Percentiles rank a stretch among this genome's conserved stretches.
Evolutionary conservation across 2,888 invertebrate genomes (phyloP).

Genomic region (Seira ritae): DNA sequence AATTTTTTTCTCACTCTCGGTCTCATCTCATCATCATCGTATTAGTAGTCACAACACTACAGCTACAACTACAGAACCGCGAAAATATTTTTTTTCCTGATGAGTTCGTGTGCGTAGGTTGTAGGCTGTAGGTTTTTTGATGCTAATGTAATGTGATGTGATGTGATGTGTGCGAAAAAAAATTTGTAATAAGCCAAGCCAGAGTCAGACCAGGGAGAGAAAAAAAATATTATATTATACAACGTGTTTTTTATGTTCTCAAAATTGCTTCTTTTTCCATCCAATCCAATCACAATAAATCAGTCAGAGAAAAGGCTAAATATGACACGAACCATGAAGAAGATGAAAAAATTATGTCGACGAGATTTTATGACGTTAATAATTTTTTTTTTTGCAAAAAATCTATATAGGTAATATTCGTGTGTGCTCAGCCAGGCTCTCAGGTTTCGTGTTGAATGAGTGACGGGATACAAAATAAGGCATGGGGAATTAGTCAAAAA

Average conservation of each 20-base stretch:
- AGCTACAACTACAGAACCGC: too few species aligned
- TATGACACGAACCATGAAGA: slow-evolving; percentile 33
- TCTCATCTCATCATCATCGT: slow-evolving; percentile 10
- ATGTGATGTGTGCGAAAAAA: slow-evolving; percentile 14
- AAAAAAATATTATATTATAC: slow-evolving; percentile 18
- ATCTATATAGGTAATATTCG: slow-evolving; percentile 20
- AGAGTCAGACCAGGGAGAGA: neutral
- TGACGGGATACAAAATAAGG: slow-evolving; percentile 7
- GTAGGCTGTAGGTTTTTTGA: slow-evolving; percentile 24
- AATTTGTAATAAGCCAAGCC: slow-evolving; percentile 15
- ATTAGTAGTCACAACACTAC: too few species aligned
- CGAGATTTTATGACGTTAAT: slow-evolving; percentile 7
- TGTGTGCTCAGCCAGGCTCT: too few species aligned
- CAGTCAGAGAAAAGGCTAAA: slow-evolving; percentile 46
- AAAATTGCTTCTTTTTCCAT: neutral
- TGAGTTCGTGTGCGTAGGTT: neutral
- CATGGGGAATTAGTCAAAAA: neutral
- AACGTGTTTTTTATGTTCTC: neutral
- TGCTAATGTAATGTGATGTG: too few species aligned
- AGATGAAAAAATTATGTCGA: slow-evolving; percentile 10
- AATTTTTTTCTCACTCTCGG: slow-evolving; percentile 10
- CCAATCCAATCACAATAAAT: slow-evolving; percentile 62
- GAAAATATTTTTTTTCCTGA: slow-evolving; percentile 34
- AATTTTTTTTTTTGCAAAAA: slow-evolving; percentile 19
- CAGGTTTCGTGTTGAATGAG: neutral